phyloP scores from a whole-genome alignment of 2,888 invertebrate species.

The Melipona beecheii region DNA sequence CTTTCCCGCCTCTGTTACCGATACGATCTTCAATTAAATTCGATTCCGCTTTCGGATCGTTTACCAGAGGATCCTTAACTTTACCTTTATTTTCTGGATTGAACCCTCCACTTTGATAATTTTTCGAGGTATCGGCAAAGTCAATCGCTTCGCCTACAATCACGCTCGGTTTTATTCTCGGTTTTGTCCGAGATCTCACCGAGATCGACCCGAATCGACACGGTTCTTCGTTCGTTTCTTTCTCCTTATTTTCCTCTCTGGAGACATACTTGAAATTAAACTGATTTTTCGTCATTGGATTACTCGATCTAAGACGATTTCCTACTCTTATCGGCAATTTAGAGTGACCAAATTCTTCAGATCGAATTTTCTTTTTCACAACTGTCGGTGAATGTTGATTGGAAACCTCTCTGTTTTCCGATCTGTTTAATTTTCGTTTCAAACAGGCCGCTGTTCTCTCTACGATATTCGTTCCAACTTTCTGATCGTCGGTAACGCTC shows the following conservation, averaged over 20 bases:
- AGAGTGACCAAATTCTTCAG: constrained; percentile 12
- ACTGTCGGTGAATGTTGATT: background rate
- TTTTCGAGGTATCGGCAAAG: background rate
- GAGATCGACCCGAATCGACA: background rate
- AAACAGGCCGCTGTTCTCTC: constrained; percentile 29
- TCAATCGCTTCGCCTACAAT: background rate
- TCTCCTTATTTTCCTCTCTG: background rate
- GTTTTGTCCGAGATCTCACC: constrained; percentile 47
- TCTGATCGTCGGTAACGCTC: background rate
- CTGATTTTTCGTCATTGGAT: background rate
- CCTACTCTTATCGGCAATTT: constrained; percentile 54
- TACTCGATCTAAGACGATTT: constrained; percentile 34
- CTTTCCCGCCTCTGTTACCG: no score
- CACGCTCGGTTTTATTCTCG: constrained; percentile 25
- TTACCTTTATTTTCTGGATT: background rate
- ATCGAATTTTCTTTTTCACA: constrained; percentile 12
- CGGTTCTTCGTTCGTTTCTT: background rate
- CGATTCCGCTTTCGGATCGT: background rate
- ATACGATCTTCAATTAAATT: no score
- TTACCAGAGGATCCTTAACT: background rate
- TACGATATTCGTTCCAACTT: background rate
- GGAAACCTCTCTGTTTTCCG: background rate
- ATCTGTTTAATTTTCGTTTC: constrained; percentile 34
- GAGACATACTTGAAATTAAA: background rate
- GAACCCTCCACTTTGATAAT: background rate